Evolutionary conservation across 2,888 invertebrate genomes (phyloP), one percentile per base, ranked within the genome.

Genomic region (Agonopterix heracliana): DNA sequence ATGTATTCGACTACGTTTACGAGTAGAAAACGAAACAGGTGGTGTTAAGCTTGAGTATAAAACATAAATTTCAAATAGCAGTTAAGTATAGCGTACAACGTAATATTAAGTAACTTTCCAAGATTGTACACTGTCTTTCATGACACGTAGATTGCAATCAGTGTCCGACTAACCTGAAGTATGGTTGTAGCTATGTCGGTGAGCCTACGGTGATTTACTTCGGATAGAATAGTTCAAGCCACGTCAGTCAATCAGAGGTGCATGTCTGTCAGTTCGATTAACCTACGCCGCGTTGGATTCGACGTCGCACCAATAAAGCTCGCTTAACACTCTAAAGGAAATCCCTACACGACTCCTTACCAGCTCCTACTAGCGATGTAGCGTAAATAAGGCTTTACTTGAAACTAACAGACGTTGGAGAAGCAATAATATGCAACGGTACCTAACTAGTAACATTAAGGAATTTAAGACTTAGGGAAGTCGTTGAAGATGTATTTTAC

Each of bases 251-350:
- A 71, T 72, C 68, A 66, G 68, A 76, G 74, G 59, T 71, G 68
- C 73, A 74, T 66, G 74, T 68, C 74, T 80, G 83, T 79, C 85
- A 75, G 79, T 71, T 82, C 82, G 70, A 81, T 80, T 83, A 80
- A 81, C 80, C 76, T 72, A 68, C 68, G 67, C 66, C 55, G 55
- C 55, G 61, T 57, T 63, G 55, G 63, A 64, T 38, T 70, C 68
- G 70, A 69, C 68, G 67, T 69, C 69, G 74, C 67, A 10, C 71
- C 78, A 79, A 81, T 84, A 81, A 79, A 83, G 74, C 77, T 71
- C 70, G 71, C 65, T 76, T 76, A 75, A 74, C 74, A 74, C 64
- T 66, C 66, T 63, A 64, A 64, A 68, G 61, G 68, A 71, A 74
- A 74, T 71, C 69, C 67, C 60, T 63, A 70, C 72, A 69, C 65